Evolutionary conservation across 92 coral and sea anemone genomes (phyloP), one percentile per base, ranked within the genome.

Genomic region (Galaxea fascicularis): DNA sequence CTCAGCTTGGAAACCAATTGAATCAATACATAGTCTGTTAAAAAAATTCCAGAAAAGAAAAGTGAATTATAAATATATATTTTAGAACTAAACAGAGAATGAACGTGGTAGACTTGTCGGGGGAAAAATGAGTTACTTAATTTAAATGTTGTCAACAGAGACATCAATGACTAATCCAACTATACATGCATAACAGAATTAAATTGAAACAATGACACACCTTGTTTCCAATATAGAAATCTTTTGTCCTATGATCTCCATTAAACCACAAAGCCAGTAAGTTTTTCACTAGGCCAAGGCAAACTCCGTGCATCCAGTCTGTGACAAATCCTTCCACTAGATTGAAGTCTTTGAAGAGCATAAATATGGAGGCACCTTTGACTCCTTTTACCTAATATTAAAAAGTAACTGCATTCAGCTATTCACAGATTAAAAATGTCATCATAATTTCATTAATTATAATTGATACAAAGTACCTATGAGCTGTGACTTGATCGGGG

Each of bases 291-390:
- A 75, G 71, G 8, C 91, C 91, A 64, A 88, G 79, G 28, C 91
- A 88, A 51, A 88, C 79, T 20, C 56, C 75, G 67, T 88, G 91
- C 91, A 82, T 82, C 88, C 91, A 88, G 65, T 82, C 88, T 44
- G 56, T 44, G 1, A 82, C 91, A 88, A 88, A 88, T 4, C 79
- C 87, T n/a, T 88, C 70, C 16, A 88, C 91, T 8, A 71, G 58
- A 44, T 82, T 80, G 68, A 88, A 82, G 10, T 78, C 45, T 51
- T 81, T 81, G 52, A 82, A 82, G 14, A 88, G 82, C 74, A 88
- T 46, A 31, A 88, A 88, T 24, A 82, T 60, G 14, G 79, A 65
- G 16, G 91, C 91, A 82, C 87, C 88, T 75, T 88, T 88, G 12
- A 88, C 71, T 47, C 91, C 91, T 60, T 75, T 82, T 16, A 81